Evolutionary conservation across 2,113 vertebrate genomes (phyloP).

Genomic region (Mastomys coucha): DNA sequence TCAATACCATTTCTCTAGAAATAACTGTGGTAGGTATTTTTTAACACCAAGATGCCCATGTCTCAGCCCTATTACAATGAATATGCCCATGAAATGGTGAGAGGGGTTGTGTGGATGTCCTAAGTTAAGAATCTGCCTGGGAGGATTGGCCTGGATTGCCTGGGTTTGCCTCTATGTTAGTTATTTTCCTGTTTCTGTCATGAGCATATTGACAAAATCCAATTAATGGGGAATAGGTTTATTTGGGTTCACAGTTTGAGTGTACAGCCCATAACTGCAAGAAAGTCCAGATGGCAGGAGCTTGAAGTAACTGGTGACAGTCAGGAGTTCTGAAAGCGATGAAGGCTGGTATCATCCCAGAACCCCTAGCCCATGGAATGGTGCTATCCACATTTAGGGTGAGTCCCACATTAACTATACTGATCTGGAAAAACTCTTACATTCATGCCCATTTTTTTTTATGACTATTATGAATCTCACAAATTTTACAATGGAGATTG

Average conservation of each 20-base stretch:
- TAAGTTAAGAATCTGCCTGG: neutral
- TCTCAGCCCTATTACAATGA: neutral
- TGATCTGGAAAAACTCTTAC: neutral
- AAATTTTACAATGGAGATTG: neutral
- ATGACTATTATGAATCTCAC: neutral
- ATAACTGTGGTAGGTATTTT: neutral
- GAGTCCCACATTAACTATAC: neutral
- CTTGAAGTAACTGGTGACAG: neutral
- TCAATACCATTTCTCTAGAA: conserved; percentile 8
- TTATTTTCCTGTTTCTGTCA: neutral
- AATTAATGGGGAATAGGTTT: too few species aligned
- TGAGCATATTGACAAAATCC: too few species aligned
- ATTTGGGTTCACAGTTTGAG: neutral
- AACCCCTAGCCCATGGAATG: neutral
- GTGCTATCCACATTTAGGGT: neutral
- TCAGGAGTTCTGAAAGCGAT: neutral
- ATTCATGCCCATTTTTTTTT: neutral
- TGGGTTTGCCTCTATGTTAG: neutral
- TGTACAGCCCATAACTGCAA: neutral
- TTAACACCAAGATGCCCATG: neutral
- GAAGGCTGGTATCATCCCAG: neutral
- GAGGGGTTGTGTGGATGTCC: neutral
- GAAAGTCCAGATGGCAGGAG: neutral
- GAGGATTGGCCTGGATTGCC: neutral
- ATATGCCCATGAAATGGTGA: neutral